A percentile compares a stretch with the other conserved stretches of the same genome.
These are phyloP conservation scores for Polypedilum vanderplanki DNA, from an alignment of 1,140 invertebrate genomes.

Conservation along the genomic window DNA sequence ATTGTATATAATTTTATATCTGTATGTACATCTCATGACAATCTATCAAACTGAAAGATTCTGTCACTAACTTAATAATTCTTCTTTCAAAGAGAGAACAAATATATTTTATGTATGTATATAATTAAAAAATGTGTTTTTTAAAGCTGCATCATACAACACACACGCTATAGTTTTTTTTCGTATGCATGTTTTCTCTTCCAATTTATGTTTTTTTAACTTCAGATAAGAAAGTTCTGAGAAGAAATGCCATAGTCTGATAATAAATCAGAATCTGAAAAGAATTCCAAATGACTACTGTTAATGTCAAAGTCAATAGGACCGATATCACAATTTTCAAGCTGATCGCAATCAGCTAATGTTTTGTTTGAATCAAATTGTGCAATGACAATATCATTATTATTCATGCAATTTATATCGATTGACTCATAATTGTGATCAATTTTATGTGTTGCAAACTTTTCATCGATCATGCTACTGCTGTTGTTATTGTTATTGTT, in stretches of 20 bases:
- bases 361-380: neutral
- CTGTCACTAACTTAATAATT: too few species aligned
- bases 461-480: neutral
- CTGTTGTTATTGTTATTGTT: neutral
- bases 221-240: slow-evolving; percentile 12
- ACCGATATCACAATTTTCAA: slow-evolving; percentile 6
- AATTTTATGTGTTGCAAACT: slow-evolving; percentile 5
- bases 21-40: too few species aligned
- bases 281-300: slow-evolving; percentile 1
- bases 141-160: too few species aligned
- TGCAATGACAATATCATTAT: neutral
- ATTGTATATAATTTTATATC: too few species aligned
- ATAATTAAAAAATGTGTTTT: too few species aligned
- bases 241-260: slow-evolving; percentile 25
- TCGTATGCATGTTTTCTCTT: too few species aligned
- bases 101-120: too few species aligned
- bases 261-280: slow-evolving; percentile 25
- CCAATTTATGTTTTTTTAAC: neutral
- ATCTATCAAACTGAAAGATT: too few species aligned
- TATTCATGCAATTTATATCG: neutral
- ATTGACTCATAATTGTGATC: slow-evolving; percentile 21
- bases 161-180: too few species aligned
- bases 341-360: neutral
- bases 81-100: too few species aligned
- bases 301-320: neutral